Evolutionary conservation across 2,113 vertebrate species (phyloP).

Genomic region (Pedionomus torquatus): DNA sequence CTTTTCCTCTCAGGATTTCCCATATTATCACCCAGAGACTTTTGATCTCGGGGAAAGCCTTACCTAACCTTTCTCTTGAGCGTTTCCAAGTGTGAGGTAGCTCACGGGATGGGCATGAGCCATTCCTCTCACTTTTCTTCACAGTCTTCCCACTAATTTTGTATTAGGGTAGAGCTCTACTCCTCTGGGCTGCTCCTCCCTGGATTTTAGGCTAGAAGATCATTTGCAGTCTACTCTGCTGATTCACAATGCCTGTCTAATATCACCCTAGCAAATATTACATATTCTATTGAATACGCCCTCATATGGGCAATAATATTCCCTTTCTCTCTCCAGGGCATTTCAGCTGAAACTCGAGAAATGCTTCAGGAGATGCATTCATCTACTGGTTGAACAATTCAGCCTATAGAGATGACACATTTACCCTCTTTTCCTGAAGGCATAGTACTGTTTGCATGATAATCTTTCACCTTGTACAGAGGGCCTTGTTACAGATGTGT

Average conservation of each 20-base stretch:
- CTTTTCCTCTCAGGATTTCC: neutral
- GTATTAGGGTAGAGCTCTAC: neutral
- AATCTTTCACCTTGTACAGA: neutral
- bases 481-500: neutral
- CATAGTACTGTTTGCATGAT: neutral
- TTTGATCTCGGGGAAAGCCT: neutral
- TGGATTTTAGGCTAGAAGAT: neutral
- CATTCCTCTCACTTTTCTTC: neutral
- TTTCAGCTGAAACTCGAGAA: neutral
- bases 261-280: neutral
- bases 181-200: neutral
- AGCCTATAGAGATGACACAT: neutral
- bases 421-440: neutral
- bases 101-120: neutral
- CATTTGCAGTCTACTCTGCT: neutral
- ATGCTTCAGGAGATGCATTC: neutral
- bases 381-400: neutral
- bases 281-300: neutral
- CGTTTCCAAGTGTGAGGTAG: neutral
- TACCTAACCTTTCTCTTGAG: neutral
- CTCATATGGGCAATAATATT: neutral
- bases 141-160: neutral
- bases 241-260: neutral
- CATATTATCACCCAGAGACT: neutral
- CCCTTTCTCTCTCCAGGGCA: neutral